Evolutionary conservation across 2,888 invertebrate species (phyloP).

Genomic region (Athalia circularis): DNA sequence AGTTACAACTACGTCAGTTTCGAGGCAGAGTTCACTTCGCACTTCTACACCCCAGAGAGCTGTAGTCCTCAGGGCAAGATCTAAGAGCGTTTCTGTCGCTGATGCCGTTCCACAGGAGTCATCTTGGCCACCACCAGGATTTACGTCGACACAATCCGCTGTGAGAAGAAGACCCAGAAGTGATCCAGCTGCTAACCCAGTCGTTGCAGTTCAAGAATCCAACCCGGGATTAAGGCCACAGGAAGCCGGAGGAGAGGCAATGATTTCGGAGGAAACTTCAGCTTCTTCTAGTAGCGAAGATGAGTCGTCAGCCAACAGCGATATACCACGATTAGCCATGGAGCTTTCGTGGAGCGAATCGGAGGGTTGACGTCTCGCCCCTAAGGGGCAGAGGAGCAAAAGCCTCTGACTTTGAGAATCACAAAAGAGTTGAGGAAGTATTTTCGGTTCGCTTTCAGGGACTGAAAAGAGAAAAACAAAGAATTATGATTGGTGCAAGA

Average conservation of each 20-base stretch:
- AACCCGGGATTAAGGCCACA: slow-evolving; percentile 78
- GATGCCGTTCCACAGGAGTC: slow-evolving; percentile 53
- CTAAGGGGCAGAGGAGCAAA: slow-evolving; percentile 22
- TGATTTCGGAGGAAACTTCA: slow-evolving; percentile 78
- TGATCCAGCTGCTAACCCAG: slow-evolving; percentile 69
- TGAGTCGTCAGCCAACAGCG: slow-evolving; percentile 68
- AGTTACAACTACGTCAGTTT: slow-evolving; percentile 53
- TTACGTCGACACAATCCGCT: slow-evolving; percentile 65
- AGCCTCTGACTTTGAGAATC: slow-evolving; percentile 30
- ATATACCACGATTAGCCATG: slow-evolving; percentile 66
- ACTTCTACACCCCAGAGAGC: slow-evolving; percentile 53
- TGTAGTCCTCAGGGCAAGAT: slow-evolving; percentile 62
- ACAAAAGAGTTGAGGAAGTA: background rate
- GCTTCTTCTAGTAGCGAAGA: slow-evolving; percentile 72
- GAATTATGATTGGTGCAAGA: background rate
- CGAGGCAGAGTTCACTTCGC: slow-evolving; percentile 67
- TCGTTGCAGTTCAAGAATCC: slow-evolving; percentile 72
- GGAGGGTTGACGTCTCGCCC: slow-evolving; percentile 47
- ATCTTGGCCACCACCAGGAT: slow-evolving; percentile 63
- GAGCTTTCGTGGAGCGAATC: slow-evolving; percentile 60
- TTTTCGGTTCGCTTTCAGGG: background rate
- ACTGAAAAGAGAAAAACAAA: background rate
- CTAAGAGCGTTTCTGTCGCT: slow-evolving; percentile 68
- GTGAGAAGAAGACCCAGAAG: slow-evolving; percentile 63
- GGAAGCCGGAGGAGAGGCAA: slow-evolving; percentile 82